Percentiles rank a stretch among this genome's conserved stretches.
phyloP scores from a whole-genome alignment of 1,140 invertebrate genomes.

The Hylaeus anthracinus region DNA sequence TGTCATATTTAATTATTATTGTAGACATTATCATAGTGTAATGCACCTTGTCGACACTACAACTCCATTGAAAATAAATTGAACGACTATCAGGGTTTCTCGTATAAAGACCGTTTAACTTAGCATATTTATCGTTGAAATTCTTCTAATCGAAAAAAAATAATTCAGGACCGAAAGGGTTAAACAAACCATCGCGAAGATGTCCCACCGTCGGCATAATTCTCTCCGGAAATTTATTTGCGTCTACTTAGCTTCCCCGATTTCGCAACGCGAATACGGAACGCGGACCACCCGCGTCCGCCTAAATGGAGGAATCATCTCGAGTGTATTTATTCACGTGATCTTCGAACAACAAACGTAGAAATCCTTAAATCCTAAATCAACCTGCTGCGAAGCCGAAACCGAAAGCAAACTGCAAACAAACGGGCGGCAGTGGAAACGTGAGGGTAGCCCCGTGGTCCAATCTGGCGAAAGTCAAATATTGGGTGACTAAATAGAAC shows the following conservation, averaged over 20 bases:
- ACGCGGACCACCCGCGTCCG: conserved; percentile 54
- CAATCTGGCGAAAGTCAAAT: conserved; percentile 76
- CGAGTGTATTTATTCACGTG: conserved; percentile 74
- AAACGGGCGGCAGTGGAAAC: conserved; percentile 61
- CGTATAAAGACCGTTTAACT: too few relatives aligned
- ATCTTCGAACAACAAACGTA: conserved; percentile 76
- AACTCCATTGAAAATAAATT: too few relatives aligned
- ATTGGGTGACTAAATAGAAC: conserved; percentile 74
- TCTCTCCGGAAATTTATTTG: too few relatives aligned
- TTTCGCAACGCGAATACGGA: background rate
- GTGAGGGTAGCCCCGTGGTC: conserved; percentile 50
- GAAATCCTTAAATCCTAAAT: conserved; percentile 80
- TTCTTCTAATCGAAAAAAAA: too few relatives aligned
- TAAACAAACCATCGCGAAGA: too few relatives aligned
- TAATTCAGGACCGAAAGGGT: too few relatives aligned
- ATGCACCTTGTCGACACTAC: too few relatives aligned
- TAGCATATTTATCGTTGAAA: too few relatives aligned
- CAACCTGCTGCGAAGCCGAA: conserved; percentile 71
- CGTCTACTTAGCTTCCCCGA: background rate
- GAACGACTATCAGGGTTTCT: too few relatives aligned
- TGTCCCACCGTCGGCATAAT: too few relatives aligned
- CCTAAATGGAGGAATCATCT: conserved; percentile 71
- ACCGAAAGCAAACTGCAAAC: conserved; percentile 72
- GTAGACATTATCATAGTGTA: too few relatives aligned
- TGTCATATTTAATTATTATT: too few relatives aligned